phyloP scores from a whole-genome alignment of 2,888 invertebrate species.

The Carcina quercana region DNA sequence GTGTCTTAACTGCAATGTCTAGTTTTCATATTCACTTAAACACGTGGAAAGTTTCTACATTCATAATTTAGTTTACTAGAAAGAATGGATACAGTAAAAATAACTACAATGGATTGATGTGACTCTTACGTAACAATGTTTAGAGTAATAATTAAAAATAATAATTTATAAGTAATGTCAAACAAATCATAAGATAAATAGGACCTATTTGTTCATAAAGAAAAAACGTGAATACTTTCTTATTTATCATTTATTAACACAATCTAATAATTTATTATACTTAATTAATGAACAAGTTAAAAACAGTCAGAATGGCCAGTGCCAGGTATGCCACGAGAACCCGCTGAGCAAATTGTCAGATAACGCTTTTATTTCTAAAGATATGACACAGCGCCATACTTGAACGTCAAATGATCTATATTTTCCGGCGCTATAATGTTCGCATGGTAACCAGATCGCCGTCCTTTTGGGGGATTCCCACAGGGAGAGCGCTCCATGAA shows the following conservation, averaged over 20 bases:
- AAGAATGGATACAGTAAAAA: no score
- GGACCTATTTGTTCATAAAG: not conserved
- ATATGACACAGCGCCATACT: conserved; percentile 53
- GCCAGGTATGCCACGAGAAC: conserved; percentile 41
- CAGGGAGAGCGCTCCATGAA: conserved; percentile 75
- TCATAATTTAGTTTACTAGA: no score
- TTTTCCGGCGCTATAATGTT: conserved; percentile 30
- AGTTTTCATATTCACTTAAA: no score
- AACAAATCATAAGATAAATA: no score
- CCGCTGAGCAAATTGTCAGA: conserved; percentile 34
- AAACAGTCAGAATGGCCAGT: conserved; percentile 11
- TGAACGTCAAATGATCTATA: conserved; percentile 28
- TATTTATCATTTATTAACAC: not conserved
- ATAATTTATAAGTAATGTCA: no score
- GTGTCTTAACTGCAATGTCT: no score
- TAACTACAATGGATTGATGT: no score
- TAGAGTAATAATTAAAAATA: no score
- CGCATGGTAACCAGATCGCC: conserved; percentile 41
- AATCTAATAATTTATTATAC: conserved; percentile 5
- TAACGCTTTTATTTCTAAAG: conserved; percentile 49
- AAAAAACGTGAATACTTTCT: not conserved
- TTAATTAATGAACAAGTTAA: conserved; percentile 2
- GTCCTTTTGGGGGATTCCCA: conserved; percentile 40
- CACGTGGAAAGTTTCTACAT: no score
- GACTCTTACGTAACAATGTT: no score